A percentile compares a stretch with the other conserved stretches of the same genome.
These are phyloP conservation scores for Dysidea cf. avara DNA, from an alignment of 37 sponge, comb jelly and placozoan genomes.

Conservation along the genomic window DNA sequence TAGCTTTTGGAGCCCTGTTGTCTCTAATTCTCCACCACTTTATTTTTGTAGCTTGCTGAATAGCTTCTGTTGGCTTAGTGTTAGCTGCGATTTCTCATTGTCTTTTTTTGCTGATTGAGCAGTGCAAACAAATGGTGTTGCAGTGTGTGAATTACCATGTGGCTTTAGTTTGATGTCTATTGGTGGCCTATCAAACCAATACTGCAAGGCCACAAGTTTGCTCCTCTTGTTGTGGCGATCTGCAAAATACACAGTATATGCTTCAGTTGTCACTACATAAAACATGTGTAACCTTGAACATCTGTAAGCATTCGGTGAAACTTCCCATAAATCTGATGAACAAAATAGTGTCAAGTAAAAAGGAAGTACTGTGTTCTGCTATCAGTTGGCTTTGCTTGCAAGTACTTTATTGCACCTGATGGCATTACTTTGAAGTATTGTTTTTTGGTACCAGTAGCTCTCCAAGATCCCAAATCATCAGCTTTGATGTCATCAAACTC, in stretches of 20 bases:
- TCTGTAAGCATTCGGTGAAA: constrained; percentile 10
- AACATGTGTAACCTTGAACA: background rate
- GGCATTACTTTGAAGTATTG: no score
- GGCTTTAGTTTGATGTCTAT: constrained; percentile 28
- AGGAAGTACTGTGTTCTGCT: background rate
- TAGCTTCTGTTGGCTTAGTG: no score
- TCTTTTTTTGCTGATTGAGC: constrained; percentile 2
- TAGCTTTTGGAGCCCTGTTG: background rate
- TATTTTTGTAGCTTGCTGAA: background rate
- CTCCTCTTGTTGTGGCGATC: background rate
- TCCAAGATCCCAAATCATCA: constrained; percentile 43
- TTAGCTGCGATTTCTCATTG: background rate
- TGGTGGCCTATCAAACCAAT: constrained; percentile 16
- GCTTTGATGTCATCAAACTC: constrained; percentile 10
- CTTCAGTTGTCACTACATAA: background rate
- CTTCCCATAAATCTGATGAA: constrained; percentile 1
- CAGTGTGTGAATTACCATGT: constrained; percentile 25
- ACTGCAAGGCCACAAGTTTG: background rate
- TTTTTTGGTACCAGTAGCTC: constrained; percentile 18
- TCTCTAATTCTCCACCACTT: constrained; percentile 26
- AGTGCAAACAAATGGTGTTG: constrained; percentile 23
- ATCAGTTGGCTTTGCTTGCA: no score
- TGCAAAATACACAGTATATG: background rate
- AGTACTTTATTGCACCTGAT: no score
- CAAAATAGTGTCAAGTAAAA: constrained; percentile 17